phyloP scores from a whole-genome alignment of 2,888 invertebrate species.

The Eugnorisma glareosa region DNA sequence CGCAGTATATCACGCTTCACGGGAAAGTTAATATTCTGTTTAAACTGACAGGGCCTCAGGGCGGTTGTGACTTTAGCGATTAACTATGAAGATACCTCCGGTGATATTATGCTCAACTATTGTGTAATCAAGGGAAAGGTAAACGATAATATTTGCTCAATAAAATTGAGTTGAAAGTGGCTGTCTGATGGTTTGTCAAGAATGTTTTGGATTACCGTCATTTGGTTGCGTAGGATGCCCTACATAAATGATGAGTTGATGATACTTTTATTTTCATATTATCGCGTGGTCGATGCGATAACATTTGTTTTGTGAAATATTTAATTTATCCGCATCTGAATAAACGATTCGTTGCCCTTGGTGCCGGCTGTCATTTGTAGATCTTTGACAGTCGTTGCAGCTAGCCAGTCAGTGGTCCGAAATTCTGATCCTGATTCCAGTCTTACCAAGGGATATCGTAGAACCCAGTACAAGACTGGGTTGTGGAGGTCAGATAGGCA shows the following conservation, averaged over 20 bases:
- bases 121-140: conserved; percentile 56
- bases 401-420: too few species aligned
- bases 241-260: background rate
- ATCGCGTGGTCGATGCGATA: background rate
- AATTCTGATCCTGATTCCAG: too few species aligned
- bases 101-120: conserved; percentile 37
- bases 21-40: conserved; percentile 65
- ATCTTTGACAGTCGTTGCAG: too few species aligned
- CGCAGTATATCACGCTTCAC: conserved; percentile 59
- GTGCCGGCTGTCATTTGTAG: too few species aligned
- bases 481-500: too few species aligned
- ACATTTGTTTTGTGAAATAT: background rate
- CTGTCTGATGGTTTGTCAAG: conserved; percentile 1
- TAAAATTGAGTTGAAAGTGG: conserved; percentile 34
- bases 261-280: background rate
- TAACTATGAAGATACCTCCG: conserved; percentile 52
- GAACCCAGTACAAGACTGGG: too few species aligned
- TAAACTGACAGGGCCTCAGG: conserved; percentile 60
- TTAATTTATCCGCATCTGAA: background rate
- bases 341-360: too few species aligned
- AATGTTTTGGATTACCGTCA: conserved; percentile 9
- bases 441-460: too few species aligned
- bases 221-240: conserved; percentile 19
- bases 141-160: conserved; percentile 29
- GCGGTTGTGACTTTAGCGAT: conserved; percentile 56